Base-by-base conservation (phyloP, 2,888 invertebrate species). In the Urechis unicinctus region DNA sequence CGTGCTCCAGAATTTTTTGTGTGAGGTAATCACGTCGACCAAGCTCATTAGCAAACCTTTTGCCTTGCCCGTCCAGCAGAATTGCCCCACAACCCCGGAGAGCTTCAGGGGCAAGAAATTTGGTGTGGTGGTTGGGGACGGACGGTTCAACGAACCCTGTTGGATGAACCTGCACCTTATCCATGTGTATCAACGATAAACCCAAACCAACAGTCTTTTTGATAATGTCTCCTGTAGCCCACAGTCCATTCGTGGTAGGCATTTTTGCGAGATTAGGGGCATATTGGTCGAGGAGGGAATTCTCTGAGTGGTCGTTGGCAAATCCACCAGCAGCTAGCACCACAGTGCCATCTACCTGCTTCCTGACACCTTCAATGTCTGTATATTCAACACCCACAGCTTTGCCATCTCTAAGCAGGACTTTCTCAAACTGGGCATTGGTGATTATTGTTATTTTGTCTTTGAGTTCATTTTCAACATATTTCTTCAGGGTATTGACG, bases 161-260 rank as follows among this genome's bases (percentile, higher is more conserved):
- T 3, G 63, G 63, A 50, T 63, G 63, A 17, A 60, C 55, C 44
- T 60, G 60, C n/a, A 62, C 53, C 30, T 57, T 50, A 50, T 63
- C 58, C 63, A 63, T 62, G 42, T 60, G 54, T 6, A 62, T 50
- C 28, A 62, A 49, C 2, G 57, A 55, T 2, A 60, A 42, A 31
- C 42, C 45, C 24, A 56, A 30, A 25, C 26, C 4, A 13, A 3
- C 28, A 21, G 45, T 45, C 9, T 24, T 22, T 47, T 63, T 63
- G 36, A 63, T 55, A 42, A 61, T 48, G 50, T 63, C 63, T n/a
- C 63, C 63, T 13, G 63, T 63, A 24, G 63, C 61, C 63, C 63
- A 63, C n/a, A 45, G 49, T 22, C 63, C 63, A 55, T 63, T 63
- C 25, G 63, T 63, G 2, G 63, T 63, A 5, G 63, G 63, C 21